These are phyloP conservation scores for Spondyliosoma cantharus DNA, from an alignment of 2,797 vertebrate genomes.

Conservation along the genomic window DNA sequence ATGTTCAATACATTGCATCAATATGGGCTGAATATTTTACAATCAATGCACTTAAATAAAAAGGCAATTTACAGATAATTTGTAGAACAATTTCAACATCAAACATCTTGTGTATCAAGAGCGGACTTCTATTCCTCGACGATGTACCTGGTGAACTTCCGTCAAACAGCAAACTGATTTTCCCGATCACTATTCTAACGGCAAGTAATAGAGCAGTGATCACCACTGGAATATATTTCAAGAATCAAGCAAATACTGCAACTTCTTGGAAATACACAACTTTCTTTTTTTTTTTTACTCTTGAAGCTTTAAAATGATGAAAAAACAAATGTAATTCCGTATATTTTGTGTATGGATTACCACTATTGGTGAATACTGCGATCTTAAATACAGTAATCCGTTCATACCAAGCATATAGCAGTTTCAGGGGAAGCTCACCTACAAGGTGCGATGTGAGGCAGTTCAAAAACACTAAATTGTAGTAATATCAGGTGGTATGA, in stretches of 20 bases:
- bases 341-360: slow-evolving; percentile 36
- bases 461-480: not conserved
- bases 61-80: slow-evolving; percentile 61
- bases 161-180: slow-evolving; percentile 26
- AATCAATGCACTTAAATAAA: slow-evolving; percentile 67
- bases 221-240: slow-evolving; percentile 24
- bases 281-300: not conserved
- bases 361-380: slow-evolving; percentile 45
- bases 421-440: not conserved
- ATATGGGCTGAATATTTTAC: slow-evolving; percentile 54
- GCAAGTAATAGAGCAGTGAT: slow-evolving; percentile 13
- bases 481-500: slow-evolving; percentile 2
- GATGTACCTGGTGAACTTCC: slow-evolving; percentile 4
- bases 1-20: slow-evolving; percentile 62
- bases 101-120: slow-evolving; percentile 19
- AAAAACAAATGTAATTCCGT: slow-evolving; percentile 43
- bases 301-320: slow-evolving; percentile 21
- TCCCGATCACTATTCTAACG: not conserved
- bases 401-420: slow-evolving; percentile 19
- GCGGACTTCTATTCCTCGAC: slow-evolving; percentile 7
- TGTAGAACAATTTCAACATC: slow-evolving; percentile 46
- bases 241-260: slow-evolving; percentile 36
- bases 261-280: slow-evolving; percentile 30
- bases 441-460: slow-evolving; percentile 8
- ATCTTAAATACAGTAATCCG: slow-evolving; percentile 51